phyloP scores from a whole-genome alignment of 2,888 invertebrate species.

The Panzeria rudis region DNA sequence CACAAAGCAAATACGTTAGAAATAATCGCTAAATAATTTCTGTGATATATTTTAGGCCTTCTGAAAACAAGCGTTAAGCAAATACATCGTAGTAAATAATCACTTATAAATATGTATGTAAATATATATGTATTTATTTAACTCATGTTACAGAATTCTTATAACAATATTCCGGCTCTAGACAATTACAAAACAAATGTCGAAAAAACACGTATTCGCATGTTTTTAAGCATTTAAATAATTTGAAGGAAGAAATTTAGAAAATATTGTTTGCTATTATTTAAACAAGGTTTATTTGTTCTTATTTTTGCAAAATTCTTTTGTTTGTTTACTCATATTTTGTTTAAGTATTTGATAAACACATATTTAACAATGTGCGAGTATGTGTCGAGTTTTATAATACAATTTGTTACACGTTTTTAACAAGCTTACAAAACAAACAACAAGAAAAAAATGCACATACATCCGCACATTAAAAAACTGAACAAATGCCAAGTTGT shows the following conservation, averaged over 20 bases:
- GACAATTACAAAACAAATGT: constrained; percentile 34
- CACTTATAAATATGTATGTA: no score
- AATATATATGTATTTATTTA: not conserved
- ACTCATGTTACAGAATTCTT: not conserved
- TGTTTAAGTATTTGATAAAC: constrained; percentile 14
- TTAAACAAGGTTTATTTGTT: constrained; percentile 1
- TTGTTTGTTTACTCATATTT: constrained; percentile 21
- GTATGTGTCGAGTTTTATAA: constrained; percentile 25
- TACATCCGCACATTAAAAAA: not conserved
- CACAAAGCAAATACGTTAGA: no score
- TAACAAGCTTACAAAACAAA: not conserved
- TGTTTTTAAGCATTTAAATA: not conserved
- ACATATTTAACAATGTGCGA: not conserved
- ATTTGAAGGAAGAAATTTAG: not conserved
- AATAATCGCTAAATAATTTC: no score
- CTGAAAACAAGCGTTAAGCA: no score
- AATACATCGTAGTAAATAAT: no score
- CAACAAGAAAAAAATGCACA: not conserved
- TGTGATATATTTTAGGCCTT: no score
- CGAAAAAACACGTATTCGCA: constrained; percentile 28
- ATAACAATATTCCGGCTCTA: not conserved
- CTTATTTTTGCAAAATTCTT: constrained; percentile 14
- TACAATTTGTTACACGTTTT: constrained; percentile 51
- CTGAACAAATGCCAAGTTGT: constrained; percentile 56
- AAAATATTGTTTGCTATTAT: constrained; percentile 41